A percentile compares a stretch with the other conserved stretches of the same genome.
Evolutionary conservation across 2,888 invertebrate species (phyloP).

Genomic region (Lycophotia porphyrea): DNA sequence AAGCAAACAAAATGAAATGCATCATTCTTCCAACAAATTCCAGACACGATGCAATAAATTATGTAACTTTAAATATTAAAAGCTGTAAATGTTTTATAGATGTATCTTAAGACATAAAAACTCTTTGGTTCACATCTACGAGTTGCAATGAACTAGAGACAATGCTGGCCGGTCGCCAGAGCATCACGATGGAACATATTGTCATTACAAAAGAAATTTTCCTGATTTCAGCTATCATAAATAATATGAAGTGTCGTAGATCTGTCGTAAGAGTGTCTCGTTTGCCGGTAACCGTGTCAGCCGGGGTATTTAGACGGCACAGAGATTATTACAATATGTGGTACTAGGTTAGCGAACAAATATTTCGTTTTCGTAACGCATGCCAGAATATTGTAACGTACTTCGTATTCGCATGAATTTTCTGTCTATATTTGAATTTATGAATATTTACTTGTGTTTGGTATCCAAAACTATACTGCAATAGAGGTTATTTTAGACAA

Average conservation of each 20-base stretch:
- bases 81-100: slow-evolving; percentile 45
- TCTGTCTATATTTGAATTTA: slow-evolving; percentile 32
- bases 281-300: slow-evolving; percentile 58
- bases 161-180: slow-evolving; percentile 61
- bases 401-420: slow-evolving; percentile 10
- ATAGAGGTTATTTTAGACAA: background rate
- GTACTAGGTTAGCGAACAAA: slow-evolving; percentile 57
- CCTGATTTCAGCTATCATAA: slow-evolving; percentile 61
- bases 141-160: slow-evolving; percentile 48
- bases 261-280: slow-evolving; percentile 43
- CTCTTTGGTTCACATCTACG: slow-evolving; percentile 15
- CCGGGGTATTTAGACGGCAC: slow-evolving; percentile 40
- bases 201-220: slow-evolving; percentile 60
- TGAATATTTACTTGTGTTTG: slow-evolving; percentile 17
- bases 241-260: slow-evolving; percentile 57
- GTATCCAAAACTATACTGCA: slow-evolving; percentile 26
- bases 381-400: slow-evolving; percentile 39
- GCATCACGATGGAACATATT: slow-evolving; percentile 33
- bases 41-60: slow-evolving; percentile 37
- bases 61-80: slow-evolving; percentile 40
- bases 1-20: slow-evolving; percentile 23
- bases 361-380: slow-evolving; percentile 33
- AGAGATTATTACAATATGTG: slow-evolving; percentile 56
- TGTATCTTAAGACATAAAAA: slow-evolving; percentile 21
- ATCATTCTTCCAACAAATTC: slow-evolving; percentile 44